Percentiles rank a stretch among this genome's conserved stretches.
Evolutionary conservation across 2,888 invertebrate species (phyloP).

Genomic region (Merodon equestris): DNA sequence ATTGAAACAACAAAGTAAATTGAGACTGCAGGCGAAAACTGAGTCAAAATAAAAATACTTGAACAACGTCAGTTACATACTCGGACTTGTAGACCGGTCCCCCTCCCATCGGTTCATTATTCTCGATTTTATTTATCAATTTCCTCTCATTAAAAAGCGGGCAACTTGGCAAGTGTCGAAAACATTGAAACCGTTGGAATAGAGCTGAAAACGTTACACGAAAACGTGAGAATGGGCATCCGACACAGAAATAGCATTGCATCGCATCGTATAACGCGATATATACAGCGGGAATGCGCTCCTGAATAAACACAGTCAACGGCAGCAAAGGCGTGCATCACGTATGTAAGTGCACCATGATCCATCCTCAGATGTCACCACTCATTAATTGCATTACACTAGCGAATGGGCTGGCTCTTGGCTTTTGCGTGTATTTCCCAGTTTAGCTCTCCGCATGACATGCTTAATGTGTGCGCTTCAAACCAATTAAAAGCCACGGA

Average conservation of each 20-base stretch:
- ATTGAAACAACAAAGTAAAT: not conserved
- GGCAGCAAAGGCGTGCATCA: slow-evolving; percentile 16
- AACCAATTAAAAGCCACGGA: slow-evolving; percentile 71
- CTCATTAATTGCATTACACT: slow-evolving; percentile 69
- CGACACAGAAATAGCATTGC: slow-evolving; percentile 42
- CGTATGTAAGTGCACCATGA: slow-evolving; percentile 45
- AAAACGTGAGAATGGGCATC: not conserved
- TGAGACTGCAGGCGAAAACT: slow-evolving; percentile 11
- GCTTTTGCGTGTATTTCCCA: not conserved
- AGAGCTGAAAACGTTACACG: not conserved
- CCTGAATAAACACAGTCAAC: slow-evolving; percentile 41
- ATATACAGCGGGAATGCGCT: slow-evolving; percentile 6
- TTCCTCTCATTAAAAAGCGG: slow-evolving; percentile 44
- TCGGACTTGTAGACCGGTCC: slow-evolving; percentile 54
- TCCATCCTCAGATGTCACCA: slow-evolving; percentile 69
- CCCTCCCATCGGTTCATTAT: slow-evolving; percentile 57
- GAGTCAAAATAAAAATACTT: not conserved
- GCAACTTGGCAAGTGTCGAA: slow-evolving; percentile 53
- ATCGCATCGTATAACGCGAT: slow-evolving; percentile 4
- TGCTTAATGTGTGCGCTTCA: slow-evolving; percentile 64
- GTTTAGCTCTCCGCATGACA: slow-evolving; percentile 49
- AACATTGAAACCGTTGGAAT: slow-evolving; percentile 1
- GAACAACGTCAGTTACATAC: slow-evolving; percentile 42
- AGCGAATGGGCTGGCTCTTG: slow-evolving; percentile 26
- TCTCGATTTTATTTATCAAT: slow-evolving; percentile 64